Base-by-base conservation (phyloP, 1,140 invertebrate species). In the Campoletis sonorensis region DNA sequence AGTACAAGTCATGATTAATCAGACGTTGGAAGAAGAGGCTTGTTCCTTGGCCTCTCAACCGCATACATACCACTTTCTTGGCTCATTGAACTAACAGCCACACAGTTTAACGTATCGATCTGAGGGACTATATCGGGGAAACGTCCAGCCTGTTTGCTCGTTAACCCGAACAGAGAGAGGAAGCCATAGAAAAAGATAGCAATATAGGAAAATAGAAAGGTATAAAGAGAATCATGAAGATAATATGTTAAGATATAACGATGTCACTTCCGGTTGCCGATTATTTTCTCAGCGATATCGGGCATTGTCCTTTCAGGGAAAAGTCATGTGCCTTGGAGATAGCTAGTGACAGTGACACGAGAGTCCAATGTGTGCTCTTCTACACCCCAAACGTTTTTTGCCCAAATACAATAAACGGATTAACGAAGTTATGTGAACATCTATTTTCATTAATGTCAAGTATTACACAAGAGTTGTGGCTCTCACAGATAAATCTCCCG, bases 1-100 rank as follows among this genome's bases (percentile, higher is more conserved):
- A 70, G 67, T 70, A 33, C 67, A 33, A 30, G 67, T 70, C 67
- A 11, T 70, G 30, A 70, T 70, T 70, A 70, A 33, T 70, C 30
- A 33, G 67, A 70, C 67, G 30, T 1, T 21, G 67, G 30, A 33
- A 30, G 30, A 33, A 70, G 26, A 70, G 18, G 27, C 26, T 27
- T 33, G 27, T 70, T 33, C 16, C 67, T n/a, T 33, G 27, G 67
- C 30, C 27, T 70, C 67, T 33, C 67, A 70, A 70, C 67, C 13
- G 67, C 27, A 10, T 27, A 18, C 13, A 18, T 16, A 33, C 27
- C 30, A 18, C 26, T 30, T 21, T 70, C 67, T 33, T 33, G 67
- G 10, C 16, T 16, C 30, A 70, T 70, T 33, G 30, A 33, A 21
- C 67, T 64, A 64, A 64, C n/a, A 54, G 18, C 16, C 61, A 27